Evolutionary conservation across 2,797 vertebrate genomes (phyloP), one percentile per base, ranked within the genome.

Genomic region (Coccyzus lansbergi): DNA sequence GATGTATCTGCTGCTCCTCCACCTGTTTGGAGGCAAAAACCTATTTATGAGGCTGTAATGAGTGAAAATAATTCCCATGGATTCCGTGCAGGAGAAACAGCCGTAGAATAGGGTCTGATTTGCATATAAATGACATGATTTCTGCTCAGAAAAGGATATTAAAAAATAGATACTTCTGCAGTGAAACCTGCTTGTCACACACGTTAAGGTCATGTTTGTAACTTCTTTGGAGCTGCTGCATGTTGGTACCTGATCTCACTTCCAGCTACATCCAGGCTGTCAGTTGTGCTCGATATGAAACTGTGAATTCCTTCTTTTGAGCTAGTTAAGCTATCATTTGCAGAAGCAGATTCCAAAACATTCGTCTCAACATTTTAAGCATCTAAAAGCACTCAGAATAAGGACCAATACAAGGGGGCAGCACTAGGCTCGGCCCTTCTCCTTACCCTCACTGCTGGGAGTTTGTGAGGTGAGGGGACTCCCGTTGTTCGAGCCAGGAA

Each of bases 111-210:
- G 89, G 86, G 90, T 87, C 95, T 96, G 88, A 98, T 98, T 98
- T 98, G 97, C 98, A 98, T 98, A 97, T 98, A 98, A 98, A 98
- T 98, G 62, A 98, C 97, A 98, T 97, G 94, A 98, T 98, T 98
- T 97, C 97, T 92, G 92, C 97, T 96, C 96, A 96, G 97, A 96
- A 97, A 97, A 96, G 92, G 96, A 97, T 98, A 97, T 97, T 98
- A 97, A 97, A 98, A 98, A 97, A 97, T 97, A 97, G 40, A 36
- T 95, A 92, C 93, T 97, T 97, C 96, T 96, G 92, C 95, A 95
- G 79, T 93, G 94, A 95, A 97, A 97, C 94, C 92, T 97, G 96
- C 94, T 97, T 96, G 91, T 97, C 95, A 79, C 96, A 95, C 92
- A 90, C 96, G 97, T 94, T 98, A 98, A 97, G 96, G 97, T 97